phyloP scores from a whole-genome alignment of 2,797 vertebrate genomes.

The Fringilla coelebs region DNA sequence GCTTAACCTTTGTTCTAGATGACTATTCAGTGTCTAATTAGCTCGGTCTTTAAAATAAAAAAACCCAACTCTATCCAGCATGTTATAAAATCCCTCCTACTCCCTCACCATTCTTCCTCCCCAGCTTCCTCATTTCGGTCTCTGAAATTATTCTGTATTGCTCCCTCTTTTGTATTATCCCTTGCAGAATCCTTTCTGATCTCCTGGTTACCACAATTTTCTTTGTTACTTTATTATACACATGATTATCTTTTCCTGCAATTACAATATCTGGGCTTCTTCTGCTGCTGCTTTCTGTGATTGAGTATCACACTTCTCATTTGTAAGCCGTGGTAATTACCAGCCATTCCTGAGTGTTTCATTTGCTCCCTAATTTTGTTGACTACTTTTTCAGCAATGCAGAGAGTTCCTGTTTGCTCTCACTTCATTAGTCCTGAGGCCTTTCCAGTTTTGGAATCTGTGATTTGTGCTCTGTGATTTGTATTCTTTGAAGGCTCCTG shows the following conservation, averaged over 20 bases:
- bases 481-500: neutral
- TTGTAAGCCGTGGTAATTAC: constrained; percentile 20
- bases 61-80: neutral
- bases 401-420: neutral
- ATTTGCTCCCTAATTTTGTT: constrained; percentile 40
- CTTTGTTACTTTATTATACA: constrained; percentile 35
- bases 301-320: neutral
- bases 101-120: neutral
- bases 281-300: neutral
- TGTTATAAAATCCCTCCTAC: constrained; percentile 28
- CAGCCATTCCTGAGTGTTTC: neutral
- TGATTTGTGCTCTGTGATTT: neutral
- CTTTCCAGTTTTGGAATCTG: neutral
- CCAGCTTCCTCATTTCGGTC: constrained; percentile 19
- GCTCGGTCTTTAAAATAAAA: constrained; percentile 24
- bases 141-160: constrained; percentile 19
- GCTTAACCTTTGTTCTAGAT: constrained; percentile 60
- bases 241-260: constrained; percentile 9
- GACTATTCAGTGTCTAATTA: constrained; percentile 61
- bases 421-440: constrained; percentile 6
- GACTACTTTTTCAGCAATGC: neutral
- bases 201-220: constrained; percentile 9
- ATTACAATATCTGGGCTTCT: neutral
- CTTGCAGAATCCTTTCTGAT: constrained; percentile 18
- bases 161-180: constrained; percentile 1